These are phyloP conservation scores for Cryptosula pallasiana DNA, from an alignment of 2,888 invertebrate species.

Conservation along the genomic window DNA sequence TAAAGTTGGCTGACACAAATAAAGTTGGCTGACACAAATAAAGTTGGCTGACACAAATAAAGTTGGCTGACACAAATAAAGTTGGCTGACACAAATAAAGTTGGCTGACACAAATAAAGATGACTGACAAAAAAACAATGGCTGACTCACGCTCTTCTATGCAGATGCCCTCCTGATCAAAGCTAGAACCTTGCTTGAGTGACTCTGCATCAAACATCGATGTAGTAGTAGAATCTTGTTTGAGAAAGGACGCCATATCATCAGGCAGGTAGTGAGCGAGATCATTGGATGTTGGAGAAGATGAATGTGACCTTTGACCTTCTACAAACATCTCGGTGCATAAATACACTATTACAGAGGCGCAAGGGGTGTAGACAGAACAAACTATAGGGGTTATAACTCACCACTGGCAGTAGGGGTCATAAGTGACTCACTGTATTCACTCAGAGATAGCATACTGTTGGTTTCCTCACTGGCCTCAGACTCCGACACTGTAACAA, in stretches of 20 bases:
- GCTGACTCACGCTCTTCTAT: conserved; percentile 5
- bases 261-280: conserved; percentile 11
- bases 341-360: no score
- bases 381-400: no score
- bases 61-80: no score
- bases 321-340: neutral
- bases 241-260: conserved; percentile 8
- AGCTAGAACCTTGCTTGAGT: neutral
- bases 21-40: no score
- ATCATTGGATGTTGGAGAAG: conserved; percentile 17
- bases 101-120: neutral
- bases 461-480: neutral
- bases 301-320: conserved; percentile 10
- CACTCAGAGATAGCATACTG: neutral
- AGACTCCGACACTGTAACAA: conserved; percentile 22
- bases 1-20: no score
- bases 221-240: conserved; percentile 4
- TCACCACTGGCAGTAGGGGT: neutral
- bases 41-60: no score
- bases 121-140: no score
- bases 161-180: neutral
- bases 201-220: neutral
- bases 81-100: neutral
- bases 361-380: no score
- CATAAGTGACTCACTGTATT: neutral